These are phyloP conservation scores for Solenopsis invicta DNA, from an alignment of 1,140 invertebrate genomes.

Conservation along the genomic window DNA sequence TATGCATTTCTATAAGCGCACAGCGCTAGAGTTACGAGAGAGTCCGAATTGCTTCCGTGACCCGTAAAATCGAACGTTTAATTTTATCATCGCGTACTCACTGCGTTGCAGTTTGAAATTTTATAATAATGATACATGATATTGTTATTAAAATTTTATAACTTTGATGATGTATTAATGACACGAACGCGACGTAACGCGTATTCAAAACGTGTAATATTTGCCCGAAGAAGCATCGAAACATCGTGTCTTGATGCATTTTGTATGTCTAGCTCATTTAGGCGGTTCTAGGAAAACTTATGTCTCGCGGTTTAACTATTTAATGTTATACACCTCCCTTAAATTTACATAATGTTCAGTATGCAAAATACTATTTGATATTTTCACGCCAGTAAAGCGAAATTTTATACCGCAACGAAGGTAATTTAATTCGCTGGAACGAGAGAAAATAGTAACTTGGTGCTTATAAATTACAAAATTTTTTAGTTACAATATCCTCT, in stretches of 20 bases:
- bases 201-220: background rate
- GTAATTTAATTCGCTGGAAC: constrained; percentile 50
- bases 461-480: constrained; percentile 47
- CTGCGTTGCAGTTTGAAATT: too few relatives aligned
- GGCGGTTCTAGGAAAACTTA: constrained; percentile 10
- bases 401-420: constrained; percentile 53
- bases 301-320: constrained; percentile 20
- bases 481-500: constrained; percentile 27
- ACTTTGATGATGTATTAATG: background rate
- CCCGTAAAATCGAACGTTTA: background rate
- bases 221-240: background rate
- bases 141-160: too few relatives aligned
- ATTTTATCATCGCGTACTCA: too few relatives aligned
- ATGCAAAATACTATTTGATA: constrained; percentile 60
- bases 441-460: constrained; percentile 49
- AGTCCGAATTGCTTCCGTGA: background rate
- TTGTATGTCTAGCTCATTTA: background rate
- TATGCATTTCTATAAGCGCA: background rate
- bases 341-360: constrained; percentile 56
- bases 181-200: background rate
- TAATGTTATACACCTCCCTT: constrained; percentile 4
- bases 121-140: too few relatives aligned
- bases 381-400: constrained; percentile 49
- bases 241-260: background rate
- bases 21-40: background rate